Base-by-base conservation (phyloP, 2,113 vertebrate species). In the Cnemophilus loriae region DNA sequence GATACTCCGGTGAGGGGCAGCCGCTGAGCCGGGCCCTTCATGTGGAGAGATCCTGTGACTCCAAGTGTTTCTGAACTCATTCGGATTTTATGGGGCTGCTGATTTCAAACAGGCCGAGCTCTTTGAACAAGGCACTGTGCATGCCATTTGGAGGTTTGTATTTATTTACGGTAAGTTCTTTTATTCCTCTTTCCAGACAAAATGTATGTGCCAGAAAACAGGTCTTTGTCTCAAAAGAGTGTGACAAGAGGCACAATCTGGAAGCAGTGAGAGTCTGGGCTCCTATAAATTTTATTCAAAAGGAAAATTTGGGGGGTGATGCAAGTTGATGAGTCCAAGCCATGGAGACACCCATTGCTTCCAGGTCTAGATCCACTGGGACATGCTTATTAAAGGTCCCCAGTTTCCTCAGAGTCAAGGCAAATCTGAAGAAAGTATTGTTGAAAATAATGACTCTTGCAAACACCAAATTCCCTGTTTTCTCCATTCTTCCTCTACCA, bases 51-150 rank as follows among this genome's bases (percentile, higher is more conserved):
- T 76, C 76, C 30, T 1, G 0, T 90, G 95, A 71, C 93, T 96
- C 44, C 50, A 21, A 90, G 37, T 26, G 70, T 67, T 93, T 96
- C 96, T 96, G 80, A 94, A 17, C 77, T 74, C 37, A 2, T 82
- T 56, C 0, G 0, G 87, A 88, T 96, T 96, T 97, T 96, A 97
- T 93, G 96, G 69, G 86, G 91, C 73, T 87, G 95, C 28, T 44
- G 60, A 94, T 97, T 97, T 97, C 96, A 96, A 96, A 97, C 95
- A 75, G 37, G 46, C 95, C 49, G 53, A 95, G 92, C 1, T 7
- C 96, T 97, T 97, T 96, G 96, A 96, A 95, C 79, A 11, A 81
- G 28, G 61, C 6, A 12, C 64, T 17, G 9, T 84, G 90, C 92
- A 74, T 96, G 93, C 88, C 80, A 20, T 94, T 81, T 68, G 44